Base-by-base conservation (phyloP, 1,140 invertebrate species). In the Drosophila kanapiae region DNA sequence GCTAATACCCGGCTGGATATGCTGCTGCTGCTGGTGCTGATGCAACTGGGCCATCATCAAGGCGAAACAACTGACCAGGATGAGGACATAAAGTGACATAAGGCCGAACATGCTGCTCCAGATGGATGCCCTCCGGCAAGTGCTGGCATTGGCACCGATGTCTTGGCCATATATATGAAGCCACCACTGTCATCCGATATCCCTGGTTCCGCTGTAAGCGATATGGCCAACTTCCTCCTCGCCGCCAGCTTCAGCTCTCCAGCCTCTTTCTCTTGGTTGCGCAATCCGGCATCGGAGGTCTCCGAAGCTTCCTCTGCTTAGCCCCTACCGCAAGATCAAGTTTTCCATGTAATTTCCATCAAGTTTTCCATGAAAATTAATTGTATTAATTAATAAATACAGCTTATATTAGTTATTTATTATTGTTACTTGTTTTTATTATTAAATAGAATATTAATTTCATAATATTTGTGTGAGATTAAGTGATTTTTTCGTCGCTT, bases 131-230 rank as follows among this genome's bases (percentile, higher is more conserved):
- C 43, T 7, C 35, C 31, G n/a, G 54, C 70, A 72, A 74, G 40
- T 74, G 70, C 31, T 51, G 38, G 31, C 31, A 38, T 16, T 40
- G 54, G 37, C 53, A n/a, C 23, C 35, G 16, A 10, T 37, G 31
- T n/a, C 45, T 10, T 10, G n/a, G n/a, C 37, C 31, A 72, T 74
- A 74, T 74, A 74, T 74, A 74, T 51, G 53, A 60, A 37, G 27
- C 45, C n/a, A 9, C 1, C 13, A 5, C 3, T 38, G 70, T 47
- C 27, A 74, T 71, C 23, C 31, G 70, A 74, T 72, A 60, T 13
- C 37, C 45, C 11, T 59, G 31, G 68, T 49, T 72, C 65, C 69
- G 70, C 54, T 72, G 70, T 23, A 72, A 72, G 13, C 14, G 70
- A 72, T 72, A 60, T 18, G 29, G 4, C 31, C 63, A 33, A 45